Evolutionary conservation across 92 coral and sea anemone genomes (phyloP).

Genomic region (Umimayanthus kanabou): DNA sequence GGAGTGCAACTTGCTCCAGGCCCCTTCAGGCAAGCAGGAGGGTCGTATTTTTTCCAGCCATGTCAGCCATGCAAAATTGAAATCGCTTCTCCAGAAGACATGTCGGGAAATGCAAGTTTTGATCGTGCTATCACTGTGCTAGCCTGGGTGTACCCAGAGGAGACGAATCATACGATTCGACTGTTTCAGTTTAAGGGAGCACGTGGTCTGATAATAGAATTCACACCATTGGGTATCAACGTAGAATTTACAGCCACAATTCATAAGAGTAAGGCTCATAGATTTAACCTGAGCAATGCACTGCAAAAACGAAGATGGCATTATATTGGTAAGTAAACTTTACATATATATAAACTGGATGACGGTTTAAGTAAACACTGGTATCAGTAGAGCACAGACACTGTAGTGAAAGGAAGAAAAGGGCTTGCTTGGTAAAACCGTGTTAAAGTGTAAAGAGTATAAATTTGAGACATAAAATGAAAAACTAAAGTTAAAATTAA

Average conservation of each 20-base stretch:
- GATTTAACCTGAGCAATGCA: background rate
- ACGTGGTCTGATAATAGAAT: background rate
- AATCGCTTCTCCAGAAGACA: background rate
- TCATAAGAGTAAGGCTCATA: background rate
- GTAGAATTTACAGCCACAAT: background rate
- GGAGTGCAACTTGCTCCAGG: constrained; percentile 26
- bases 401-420: too few species aligned
- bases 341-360: background rate
- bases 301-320: constrained; percentile 14
- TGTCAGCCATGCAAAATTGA: background rate
- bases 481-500: too few species aligned
- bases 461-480: too few species aligned
- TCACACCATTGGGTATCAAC: background rate
- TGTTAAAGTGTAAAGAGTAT: too few species aligned
- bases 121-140: constrained; percentile 19
- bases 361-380: background rate
- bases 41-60: background rate
- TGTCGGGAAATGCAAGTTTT: background rate
- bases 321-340: constrained; percentile 18
- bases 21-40: constrained; percentile 20
- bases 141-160: constrained; percentile 31
- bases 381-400: too few species aligned
- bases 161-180: background rate
- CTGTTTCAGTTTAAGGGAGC: background rate
- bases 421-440: too few species aligned